Percentiles rank a stretch among this genome's conserved stretches.
These are phyloP conservation scores for Dinothrombium tinctorium DNA, from an alignment of 1,140 invertebrate species.

Conservation along the genomic window DNA sequence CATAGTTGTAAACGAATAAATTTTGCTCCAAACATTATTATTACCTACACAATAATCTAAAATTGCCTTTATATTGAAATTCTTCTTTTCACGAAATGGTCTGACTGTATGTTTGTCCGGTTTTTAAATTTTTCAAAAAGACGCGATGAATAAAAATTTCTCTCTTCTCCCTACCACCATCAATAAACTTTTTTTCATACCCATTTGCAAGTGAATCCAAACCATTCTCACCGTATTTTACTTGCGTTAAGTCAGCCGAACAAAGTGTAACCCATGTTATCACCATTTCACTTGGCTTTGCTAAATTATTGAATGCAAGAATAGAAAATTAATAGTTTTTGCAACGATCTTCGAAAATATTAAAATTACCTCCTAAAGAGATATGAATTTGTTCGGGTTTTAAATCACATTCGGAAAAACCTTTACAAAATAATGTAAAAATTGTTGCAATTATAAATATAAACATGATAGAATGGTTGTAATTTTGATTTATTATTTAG, in stretches of 20 bases:
- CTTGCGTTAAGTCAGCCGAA: constrained; percentile 27
- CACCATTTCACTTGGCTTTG: constrained; percentile 37
- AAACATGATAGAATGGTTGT: no score
- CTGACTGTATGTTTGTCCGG: constrained; percentile 19
- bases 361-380: constrained; percentile 9
- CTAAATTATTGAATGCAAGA: background rate
- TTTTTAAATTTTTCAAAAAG: constrained; percentile 29
- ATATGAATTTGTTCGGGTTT: constrained; percentile 11
- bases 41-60: constrained; percentile 10
- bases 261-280: constrained; percentile 66
- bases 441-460: no score
- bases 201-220: constrained; percentile 31
- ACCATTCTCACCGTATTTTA: constrained; percentile 34
- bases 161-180: constrained; percentile 33
- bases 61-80: background rate
- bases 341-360: no score
- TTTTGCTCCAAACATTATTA: constrained; percentile 9
- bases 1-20: constrained; percentile 10
- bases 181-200: constrained; percentile 38
- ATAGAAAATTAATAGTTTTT: no score
- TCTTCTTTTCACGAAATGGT: background rate
- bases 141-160: constrained; percentile 59
- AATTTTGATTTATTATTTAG: no score
- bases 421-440: no score
- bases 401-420: no score